phyloP scores from a whole-genome alignment of 2,797 vertebrate genomes.

The Sus cebifrons region DNA sequence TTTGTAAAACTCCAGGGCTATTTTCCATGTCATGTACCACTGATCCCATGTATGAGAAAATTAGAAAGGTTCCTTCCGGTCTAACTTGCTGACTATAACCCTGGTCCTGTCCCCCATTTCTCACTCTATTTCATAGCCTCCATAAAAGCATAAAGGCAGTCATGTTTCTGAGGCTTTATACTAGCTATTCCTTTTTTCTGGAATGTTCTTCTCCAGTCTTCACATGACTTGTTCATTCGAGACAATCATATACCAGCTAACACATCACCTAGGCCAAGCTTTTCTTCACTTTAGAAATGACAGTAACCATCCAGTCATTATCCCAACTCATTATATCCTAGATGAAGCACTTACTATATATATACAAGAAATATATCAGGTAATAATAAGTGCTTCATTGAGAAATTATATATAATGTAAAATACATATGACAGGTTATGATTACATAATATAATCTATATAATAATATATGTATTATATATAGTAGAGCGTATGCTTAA shows the following conservation, averaged over 20 bases:
- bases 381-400: constrained; percentile 3
- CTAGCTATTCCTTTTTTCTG: background rate
- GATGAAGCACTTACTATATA: background rate
- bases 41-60: background rate
- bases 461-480: background rate
- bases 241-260: background rate
- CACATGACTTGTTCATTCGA: background rate
- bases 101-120: background rate
- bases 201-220: background rate
- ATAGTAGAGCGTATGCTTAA: background rate
- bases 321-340: background rate
- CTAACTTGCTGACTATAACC: background rate
- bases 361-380: no score
- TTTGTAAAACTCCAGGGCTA: background rate
- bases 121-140: background rate
- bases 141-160: background rate
- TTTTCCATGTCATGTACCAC: background rate
- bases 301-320: background rate
- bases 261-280: background rate
- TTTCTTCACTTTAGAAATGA: constrained; percentile 25
- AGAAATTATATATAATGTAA: background rate
- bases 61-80: background rate
- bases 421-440: background rate
- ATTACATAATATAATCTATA: background rate
- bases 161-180: background rate